Percentiles rank a stretch among this genome's conserved stretches.
Evolutionary conservation across 2,113 vertebrate genomes (phyloP).

Genomic region (Oncorhynchus keta): DNA sequence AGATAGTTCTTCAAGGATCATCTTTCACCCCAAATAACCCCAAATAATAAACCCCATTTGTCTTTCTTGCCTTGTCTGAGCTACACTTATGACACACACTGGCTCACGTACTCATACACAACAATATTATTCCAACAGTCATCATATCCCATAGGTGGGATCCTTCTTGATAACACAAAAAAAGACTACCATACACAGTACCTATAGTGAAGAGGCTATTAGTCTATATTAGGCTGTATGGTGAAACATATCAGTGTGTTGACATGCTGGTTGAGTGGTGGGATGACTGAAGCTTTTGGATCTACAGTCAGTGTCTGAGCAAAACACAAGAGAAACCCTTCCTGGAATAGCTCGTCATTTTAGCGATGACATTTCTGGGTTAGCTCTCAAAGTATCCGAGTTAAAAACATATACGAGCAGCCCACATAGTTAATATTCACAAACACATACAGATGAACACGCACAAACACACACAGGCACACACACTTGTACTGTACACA

Average conservation of each 20-base stretch:
- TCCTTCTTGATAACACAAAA: no score
- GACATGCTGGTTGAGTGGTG: conserved; percentile 20
- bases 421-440: conserved; percentile 13
- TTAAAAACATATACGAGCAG: conserved; percentile 16
- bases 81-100: not conserved
- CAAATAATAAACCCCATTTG: conserved; percentile 4
- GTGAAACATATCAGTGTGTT: not conserved
- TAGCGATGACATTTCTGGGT: conserved; percentile 72
- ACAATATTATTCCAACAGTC: no score
- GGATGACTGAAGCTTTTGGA: conserved; percentile 39
- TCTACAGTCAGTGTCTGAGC: conserved; percentile 19
- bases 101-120: conserved; percentile 8
- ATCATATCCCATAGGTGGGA: no score
- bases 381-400: conserved; percentile 54
- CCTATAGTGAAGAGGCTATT: no score
- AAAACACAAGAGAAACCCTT: conserved; percentile 40
- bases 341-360: conserved; percentile 45
- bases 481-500: no score
- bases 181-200: no score
- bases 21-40: conserved; percentile 24
- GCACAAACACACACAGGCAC: no score
- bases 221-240: not conserved
- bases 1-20: not conserved
- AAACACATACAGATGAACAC: conserved; percentile 1
- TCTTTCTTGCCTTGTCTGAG: not conserved